Base-by-base conservation (phyloP, 2,113 vertebrate species). In the Nothocercus julius region DNA sequence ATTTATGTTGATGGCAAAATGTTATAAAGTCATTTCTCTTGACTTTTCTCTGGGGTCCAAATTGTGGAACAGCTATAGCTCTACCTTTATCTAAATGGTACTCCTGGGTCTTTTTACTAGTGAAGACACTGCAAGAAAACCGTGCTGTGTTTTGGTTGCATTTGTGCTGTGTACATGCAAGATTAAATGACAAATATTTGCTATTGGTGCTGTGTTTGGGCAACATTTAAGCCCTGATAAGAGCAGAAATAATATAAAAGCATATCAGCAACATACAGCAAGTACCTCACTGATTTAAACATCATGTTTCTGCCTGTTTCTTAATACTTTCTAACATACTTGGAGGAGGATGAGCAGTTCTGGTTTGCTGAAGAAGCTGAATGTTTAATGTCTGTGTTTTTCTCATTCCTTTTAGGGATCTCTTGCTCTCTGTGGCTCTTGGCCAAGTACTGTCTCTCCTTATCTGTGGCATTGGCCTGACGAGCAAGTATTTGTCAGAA, bases 401-500 rank as follows among this genome's bases (percentile, higher is more conserved):
- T 75, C 85, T 95, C 54, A 10, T 96, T 97, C 79, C 69, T 97
- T 94, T 90, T 96, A 99, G 99, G 97, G 99, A 99, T 89, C 98
- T 99, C 97, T 74, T 99, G 96, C 98, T 99, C 89, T 99, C 99
- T 63, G 97, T 99, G 97, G 99, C 98, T 3, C 97, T 99, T 89
- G 99, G 99, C 86, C 99, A 99, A 94, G 98, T 99, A 61, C 97
- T 99, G 86, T 99, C 99, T 49, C 97, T 99, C 85, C 98, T 99
- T 80, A 98, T 99, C 96, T 99, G 99, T 96, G 99, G 98, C 84
- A 99, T 99, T 89, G 98, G 98, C 93, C 98, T 99, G 97, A 99
- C 98, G 28, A 99, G 99, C 98, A 99, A 99, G 97, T 99, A 99
- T 97, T 97, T 99, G 97, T 98, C 98, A 40, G 98, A 99, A 76